phyloP scores from a whole-genome alignment of 2,888 invertebrate species.

The Arenicola marina region DNA sequence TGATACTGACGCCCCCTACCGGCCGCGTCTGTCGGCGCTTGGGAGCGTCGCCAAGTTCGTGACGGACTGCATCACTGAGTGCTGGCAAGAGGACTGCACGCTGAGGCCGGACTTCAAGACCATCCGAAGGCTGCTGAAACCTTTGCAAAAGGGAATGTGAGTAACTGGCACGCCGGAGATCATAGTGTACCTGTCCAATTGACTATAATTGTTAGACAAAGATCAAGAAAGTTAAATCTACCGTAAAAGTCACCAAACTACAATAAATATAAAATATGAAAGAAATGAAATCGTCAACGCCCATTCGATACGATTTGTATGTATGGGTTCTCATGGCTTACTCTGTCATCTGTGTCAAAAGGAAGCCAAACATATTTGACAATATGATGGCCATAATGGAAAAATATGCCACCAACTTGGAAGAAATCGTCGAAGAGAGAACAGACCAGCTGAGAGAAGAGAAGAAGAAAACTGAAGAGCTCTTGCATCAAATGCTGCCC shows the following conservation, averaged over 20 bases:
- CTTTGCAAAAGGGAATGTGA: conserved; percentile 86
- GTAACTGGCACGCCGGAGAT: too few species aligned
- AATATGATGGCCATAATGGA: conserved; percentile 99
- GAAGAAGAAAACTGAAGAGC: conserved; percentile 94
- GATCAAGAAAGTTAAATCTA: too few species aligned
- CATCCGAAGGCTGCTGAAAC: conserved; percentile 85
- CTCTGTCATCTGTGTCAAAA: conserved; percentile 3
- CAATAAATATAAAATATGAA: too few species aligned
- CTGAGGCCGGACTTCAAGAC: conserved; percentile 86
- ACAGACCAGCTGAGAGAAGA: conserved; percentile 93
- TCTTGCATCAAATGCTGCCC: conserved; percentile 67
- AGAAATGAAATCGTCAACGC: too few species aligned
- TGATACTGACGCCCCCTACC: conserved; percentile 57
- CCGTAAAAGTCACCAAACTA: too few species aligned
- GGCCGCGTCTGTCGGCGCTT: conserved; percentile 61
- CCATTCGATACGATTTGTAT: too few species aligned
- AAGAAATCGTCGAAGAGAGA: conserved; percentile 89
- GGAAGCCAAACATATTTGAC: conserved; percentile 90
- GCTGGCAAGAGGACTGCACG: conserved; percentile 90
- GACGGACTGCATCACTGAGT: conserved; percentile 77
- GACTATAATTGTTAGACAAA: too few species aligned
- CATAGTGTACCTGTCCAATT: too few species aligned
- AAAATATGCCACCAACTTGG: conserved; percentile 93
- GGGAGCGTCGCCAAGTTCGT: conserved; percentile 67
- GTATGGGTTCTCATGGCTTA: too few species aligned